Conservation (phyloP, 2,888 invertebrate species). For the Athrips mouffetella region DNA sequence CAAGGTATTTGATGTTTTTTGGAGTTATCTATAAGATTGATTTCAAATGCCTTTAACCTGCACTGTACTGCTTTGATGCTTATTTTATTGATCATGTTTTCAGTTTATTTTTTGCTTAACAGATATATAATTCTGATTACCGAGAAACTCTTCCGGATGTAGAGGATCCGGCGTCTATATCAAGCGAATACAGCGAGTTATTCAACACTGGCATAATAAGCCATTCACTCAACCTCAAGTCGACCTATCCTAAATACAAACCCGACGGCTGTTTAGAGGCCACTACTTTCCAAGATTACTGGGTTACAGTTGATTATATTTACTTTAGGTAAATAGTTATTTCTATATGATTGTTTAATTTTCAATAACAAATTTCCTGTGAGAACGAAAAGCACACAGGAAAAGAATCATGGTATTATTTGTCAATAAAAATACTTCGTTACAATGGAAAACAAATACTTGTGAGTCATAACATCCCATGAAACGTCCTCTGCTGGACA, state of each 20-base stretch:
- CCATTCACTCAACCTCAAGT: slow-evolving; percentile 82
- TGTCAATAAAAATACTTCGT: too few relatives aligned
- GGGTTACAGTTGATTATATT: slow-evolving; percentile 94
- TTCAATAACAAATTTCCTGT: too few relatives aligned
- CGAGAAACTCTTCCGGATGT: background rate
- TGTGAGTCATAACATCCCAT: too few relatives aligned
- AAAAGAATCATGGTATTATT: too few relatives aligned
- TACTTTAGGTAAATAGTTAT: slow-evolving; percentile 83
- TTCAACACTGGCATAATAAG: slow-evolving; percentile 81
- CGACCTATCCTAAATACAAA: slow-evolving; percentile 81
- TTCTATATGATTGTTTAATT: too few relatives aligned
- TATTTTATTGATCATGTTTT: background rate
- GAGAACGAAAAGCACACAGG: too few relatives aligned
- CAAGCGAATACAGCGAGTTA: slow-evolving; percentile 37
- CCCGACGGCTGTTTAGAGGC: slow-evolving; percentile 73
- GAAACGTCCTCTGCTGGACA: too few relatives aligned
- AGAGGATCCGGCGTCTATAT: background rate
- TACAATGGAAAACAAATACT: too few relatives aligned
- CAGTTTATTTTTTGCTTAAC: slow-evolving; percentile 12
- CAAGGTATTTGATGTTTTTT: too few relatives aligned
- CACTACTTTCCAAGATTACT: slow-evolving; percentile 86
- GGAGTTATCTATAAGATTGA: too few relatives aligned
- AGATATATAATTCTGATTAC: slow-evolving; percentile 56
- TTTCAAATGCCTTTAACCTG: too few relatives aligned
- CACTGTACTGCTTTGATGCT: too few relatives aligned